Base-by-base conservation (phyloP, 2,113 vertebrate species). In the Nibea albiflora region DNA sequence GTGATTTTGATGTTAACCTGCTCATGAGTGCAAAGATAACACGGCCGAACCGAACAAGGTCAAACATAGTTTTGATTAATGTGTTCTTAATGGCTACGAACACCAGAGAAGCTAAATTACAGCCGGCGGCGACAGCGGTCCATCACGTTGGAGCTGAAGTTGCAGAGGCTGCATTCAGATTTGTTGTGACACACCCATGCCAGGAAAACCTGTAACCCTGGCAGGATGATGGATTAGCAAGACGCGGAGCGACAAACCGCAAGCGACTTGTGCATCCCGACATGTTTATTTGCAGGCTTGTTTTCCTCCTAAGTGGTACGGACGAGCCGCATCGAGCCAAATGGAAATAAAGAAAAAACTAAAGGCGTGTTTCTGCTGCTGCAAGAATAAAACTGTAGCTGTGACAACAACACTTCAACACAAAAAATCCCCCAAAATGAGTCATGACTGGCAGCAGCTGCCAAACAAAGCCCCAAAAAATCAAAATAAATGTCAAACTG, bases 171-270 rank as follows among this genome's bases (percentile, higher is more conserved):
- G 78, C 28, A 31, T 14, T 78, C 73, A 46, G 22, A 82, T 88
- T 81, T 76, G 74, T 88, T 75, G 46, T 84, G 85, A 83, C 84
- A 31, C 78, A 68, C 66, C 76, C 61, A 67, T 28, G 89, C 79
- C n/a, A 49, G 61, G 35, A 9, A 60, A 58, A 67, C 77, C 42
- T 26, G 71, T 24, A 39, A 53, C 77, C 35, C 49, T 47, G 52
- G 19, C 78, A 67, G 77, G 31, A 83, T 65, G 85, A 92, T 71
- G 11, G 67, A 90, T 83, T 17, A 65, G 56, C 56, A 1, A 0
- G 22, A 44, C n/a, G 52, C 22, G 17, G 47, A 66, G 52, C 2
- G 15, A 73, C 53, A 61, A 64, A 73, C 12, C 53, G 56, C 54
- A 12, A 39, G 63, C 31, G 15, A 69, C 60, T 42, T 31, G 24